Base-by-base conservation (phyloP, 2,888 invertebrate genomes). In the Drosophila paucipuncta region DNA sequence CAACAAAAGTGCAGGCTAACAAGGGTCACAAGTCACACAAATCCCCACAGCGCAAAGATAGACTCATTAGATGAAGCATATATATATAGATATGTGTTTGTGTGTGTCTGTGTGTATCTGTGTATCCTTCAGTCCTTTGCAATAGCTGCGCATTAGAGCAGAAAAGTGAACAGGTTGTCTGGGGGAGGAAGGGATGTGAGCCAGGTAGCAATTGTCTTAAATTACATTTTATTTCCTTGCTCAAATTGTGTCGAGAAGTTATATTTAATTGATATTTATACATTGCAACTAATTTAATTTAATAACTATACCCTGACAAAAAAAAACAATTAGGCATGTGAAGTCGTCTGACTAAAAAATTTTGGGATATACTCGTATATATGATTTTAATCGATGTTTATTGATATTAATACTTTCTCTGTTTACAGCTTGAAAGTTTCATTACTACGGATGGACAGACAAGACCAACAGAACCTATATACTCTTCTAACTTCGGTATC, bases 61-160 rank as follows among this genome's bases (percentile, higher is more conserved):
- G 67, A 74, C 87, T 86, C 83, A 89, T 83, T 83, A 89, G 47
- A 77, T 65, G 63, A 22, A 28, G 31, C 65, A 25, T 39, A 41
- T 53, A 28, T 37, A 5, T 16, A 6, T 16, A 30, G 39, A 47
- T 53, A 11, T 63, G 18, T 52, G 30, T 60, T n/a, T n/a, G 25
- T 55, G 52, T 41, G 41, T 68, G 25, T 66, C 47, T 59, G 35
- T 55, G 49, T 55, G 72, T 58, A 50, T 68, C 57, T 50, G 30
- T 63, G 31, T 25, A 22, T 41, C 41, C 54, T 59, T 11, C 43
- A 35, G 54, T 31, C 50, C 31, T 50, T 50, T 28, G 49, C 10
- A 39, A 43, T 22, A 28, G 18, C 25, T 62, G 47, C 39, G 71
- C 76, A 61, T 62, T 64, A 39, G 43, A 67, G 53, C 62, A 49